Base-by-base conservation (phyloP, 2,888 invertebrate species). In the Drosophila eohydei region DNA sequence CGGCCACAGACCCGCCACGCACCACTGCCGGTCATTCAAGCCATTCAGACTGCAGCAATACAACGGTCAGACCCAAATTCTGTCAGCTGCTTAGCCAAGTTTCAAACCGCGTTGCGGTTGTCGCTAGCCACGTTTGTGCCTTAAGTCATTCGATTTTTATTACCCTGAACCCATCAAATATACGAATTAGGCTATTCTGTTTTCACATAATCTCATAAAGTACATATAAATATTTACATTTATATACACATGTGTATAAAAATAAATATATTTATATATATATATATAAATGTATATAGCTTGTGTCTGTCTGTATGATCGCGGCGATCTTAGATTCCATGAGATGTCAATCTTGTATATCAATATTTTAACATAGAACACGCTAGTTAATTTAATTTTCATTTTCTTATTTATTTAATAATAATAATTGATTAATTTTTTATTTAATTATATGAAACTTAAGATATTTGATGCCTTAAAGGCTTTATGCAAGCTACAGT, bases 1-100 rank as follows among this genome's bases (percentile, higher is more conserved):
- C 64, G 63, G 89, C 74, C 78, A 72, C 64, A 65, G 52, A 76
- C 75, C 75, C 51, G 71, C 63, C 78, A 89, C 77, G 88, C 89
- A 87, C 71, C 74, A 80, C 75, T 74, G 83, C 74, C 67, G 52
- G 57, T 56, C 64, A 72, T 59, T 52, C 60, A 63, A 72, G 54
- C 59, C 30, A 40, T n/a, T 52, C 51, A 44, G 52, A 43, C 44
- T 48, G 50, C 57, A 62, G 26, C 36, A 43, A 46, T 16, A 28
- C 48, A 72, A 55, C 58, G 57, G 52, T 52, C 71, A 66, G 40
- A 26, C 14, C 44, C 46, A 54, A 40, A 64, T 30, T 46, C 32
- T 55, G 50, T 57, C 62, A 72, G 61, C 65, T 43, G 56, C 44
- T 74, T 74, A 72, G 74, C 60, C 52, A 55, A 52, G 77, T 68